Evolutionary conservation across 2,888 invertebrate genomes (phyloP).

Genomic region (Epinotia bilunana): DNA sequence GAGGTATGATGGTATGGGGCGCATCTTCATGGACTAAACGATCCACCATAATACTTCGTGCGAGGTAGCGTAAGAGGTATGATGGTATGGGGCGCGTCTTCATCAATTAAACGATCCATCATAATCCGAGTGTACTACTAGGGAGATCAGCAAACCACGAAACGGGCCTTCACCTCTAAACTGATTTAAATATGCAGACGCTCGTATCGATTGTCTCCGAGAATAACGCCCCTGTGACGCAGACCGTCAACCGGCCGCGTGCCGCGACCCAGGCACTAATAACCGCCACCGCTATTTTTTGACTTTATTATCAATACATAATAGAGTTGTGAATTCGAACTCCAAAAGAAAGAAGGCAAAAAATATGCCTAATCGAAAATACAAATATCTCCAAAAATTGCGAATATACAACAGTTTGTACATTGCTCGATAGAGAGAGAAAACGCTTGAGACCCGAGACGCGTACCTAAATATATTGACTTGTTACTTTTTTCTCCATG

Average conservation of each 20-base stretch:
- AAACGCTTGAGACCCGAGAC: too few relatives aligned
- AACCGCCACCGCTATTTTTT: constrained; percentile 51
- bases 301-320: constrained; percentile 5
- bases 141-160: background rate
- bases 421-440: too few relatives aligned
- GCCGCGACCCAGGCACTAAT: constrained; percentile 50
- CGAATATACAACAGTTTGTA: too few relatives aligned
- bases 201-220: constrained; percentile 80
- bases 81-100: too few relatives aligned
- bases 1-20: too few relatives aligned
- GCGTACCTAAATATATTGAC: too few relatives aligned
- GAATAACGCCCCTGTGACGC: constrained; percentile 71
- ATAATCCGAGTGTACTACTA: background rate
- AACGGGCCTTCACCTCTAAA: constrained; percentile 63
- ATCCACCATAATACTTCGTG: too few relatives aligned
- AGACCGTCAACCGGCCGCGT: constrained; percentile 58
- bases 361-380: too few relatives aligned
- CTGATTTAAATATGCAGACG: constrained; percentile 81
- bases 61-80: background rate
- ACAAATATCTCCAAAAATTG: too few relatives aligned
- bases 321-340: too few relatives aligned
- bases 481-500: too few relatives aligned
- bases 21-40: background rate
- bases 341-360: too few relatives aligned
- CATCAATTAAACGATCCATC: background rate